phyloP scores from a whole-genome alignment of 2,113 vertebrate species.

The Cryptomyrus ogoouensis region DNA sequence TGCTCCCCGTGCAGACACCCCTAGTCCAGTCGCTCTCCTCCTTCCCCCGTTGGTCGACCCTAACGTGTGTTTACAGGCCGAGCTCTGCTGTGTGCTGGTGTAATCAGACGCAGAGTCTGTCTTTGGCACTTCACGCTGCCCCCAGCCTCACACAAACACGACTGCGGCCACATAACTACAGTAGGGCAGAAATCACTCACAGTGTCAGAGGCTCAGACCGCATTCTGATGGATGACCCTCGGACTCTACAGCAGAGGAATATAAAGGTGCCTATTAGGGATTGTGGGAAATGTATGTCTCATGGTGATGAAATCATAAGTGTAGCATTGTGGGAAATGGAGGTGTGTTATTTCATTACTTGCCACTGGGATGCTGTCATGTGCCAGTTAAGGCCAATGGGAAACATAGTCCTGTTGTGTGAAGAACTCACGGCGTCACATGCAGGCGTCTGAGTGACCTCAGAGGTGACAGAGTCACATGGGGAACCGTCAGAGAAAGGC shows the following conservation, averaged over 20 bases:
- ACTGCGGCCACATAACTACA: slow-evolving; percentile 21
- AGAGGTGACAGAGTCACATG: slow-evolving; percentile 6
- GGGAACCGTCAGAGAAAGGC: slow-evolving; percentile 42
- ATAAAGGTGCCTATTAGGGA: background rate
- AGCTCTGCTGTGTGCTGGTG: slow-evolving; percentile 32
- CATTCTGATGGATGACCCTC: slow-evolving; percentile 34
- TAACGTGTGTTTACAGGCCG: background rate
- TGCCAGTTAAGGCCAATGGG: slow-evolving; percentile 17
- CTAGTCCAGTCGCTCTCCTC: background rate
- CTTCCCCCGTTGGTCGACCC: background rate
- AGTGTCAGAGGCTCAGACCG: slow-evolving; percentile 35
- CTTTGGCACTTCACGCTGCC: slow-evolving; percentile 30
- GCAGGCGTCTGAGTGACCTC: slow-evolving; percentile 26
- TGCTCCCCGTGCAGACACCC: background rate
- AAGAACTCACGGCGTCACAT: background rate
- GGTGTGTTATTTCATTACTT: background rate
- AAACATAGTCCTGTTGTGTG: background rate
- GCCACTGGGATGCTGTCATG: slow-evolving; percentile 19
- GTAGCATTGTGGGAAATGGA: background rate
- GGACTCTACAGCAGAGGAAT: background rate
- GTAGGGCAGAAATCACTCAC: slow-evolving; percentile 48
- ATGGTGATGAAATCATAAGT: background rate
- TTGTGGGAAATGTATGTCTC: background rate
- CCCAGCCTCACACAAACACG: slow-evolving; percentile 6
- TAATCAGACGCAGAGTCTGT: slow-evolving; percentile 43